Conservation (phyloP, 2,888 invertebrate genomes). For the Galeopsomyia nigrocyanea region DNA sequence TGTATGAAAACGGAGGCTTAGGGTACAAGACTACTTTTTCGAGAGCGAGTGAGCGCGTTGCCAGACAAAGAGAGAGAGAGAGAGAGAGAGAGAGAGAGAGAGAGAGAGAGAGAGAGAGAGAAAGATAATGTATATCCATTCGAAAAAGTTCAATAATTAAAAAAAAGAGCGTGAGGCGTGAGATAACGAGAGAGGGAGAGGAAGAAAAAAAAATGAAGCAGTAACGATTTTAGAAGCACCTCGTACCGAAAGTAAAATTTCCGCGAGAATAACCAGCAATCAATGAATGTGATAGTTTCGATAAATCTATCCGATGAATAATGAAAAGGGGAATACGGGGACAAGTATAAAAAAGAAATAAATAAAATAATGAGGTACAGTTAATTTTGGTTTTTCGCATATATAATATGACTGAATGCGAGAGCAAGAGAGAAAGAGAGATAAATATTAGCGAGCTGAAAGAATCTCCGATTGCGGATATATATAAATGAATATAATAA, state of each 20-base stretch:
- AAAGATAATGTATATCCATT: constrained; percentile 16
- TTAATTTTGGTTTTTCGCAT: constrained; percentile 15
- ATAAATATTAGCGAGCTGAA: constrained; percentile 16
- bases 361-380: too few relatives aligned
- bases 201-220: constrained; percentile 18
- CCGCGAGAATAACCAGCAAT: constrained; percentile 60
- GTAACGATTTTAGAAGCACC: constrained; percentile 60
- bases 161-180: neutral
- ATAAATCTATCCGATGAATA: constrained; percentile 55
- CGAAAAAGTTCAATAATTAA: constrained; percentile 45
- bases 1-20: constrained; percentile 42
- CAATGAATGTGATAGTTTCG: constrained; percentile 65
- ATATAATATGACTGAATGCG: constrained; percentile 1
- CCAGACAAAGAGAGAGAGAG: too few relatives aligned
- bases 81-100: neutral
- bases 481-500: constrained; percentile 47
- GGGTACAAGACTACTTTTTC: constrained; percentile 47
- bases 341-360: neutral
- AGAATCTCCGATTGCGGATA: constrained; percentile 47
- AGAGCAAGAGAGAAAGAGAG: constrained; percentile 11
- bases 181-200: too few relatives aligned
- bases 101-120: too few relatives aligned
- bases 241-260: constrained; percentile 50
- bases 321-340: constrained; percentile 24
- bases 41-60: neutral